phyloP scores from a whole-genome alignment of 2,888 invertebrate genomes.

The Chironomus riparius region DNA sequence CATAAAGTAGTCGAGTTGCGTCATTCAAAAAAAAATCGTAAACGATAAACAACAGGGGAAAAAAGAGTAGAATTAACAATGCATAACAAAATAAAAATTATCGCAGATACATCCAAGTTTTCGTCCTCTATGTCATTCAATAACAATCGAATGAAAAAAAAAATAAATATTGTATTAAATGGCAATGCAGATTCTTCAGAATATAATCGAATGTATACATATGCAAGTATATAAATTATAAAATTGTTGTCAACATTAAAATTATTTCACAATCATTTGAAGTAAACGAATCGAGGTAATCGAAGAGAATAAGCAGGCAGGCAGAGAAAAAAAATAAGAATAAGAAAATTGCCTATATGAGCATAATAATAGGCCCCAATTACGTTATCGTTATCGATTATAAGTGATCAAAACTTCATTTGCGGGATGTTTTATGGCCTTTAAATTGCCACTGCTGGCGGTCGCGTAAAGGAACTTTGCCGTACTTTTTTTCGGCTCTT shows the following conservation, averaged over 20 bases:
- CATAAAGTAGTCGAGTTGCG: conserved; percentile 1
- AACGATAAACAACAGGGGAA: neutral
- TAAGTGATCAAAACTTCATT: conserved; percentile 27
- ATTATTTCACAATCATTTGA: conserved; percentile 24
- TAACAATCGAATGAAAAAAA: too few species aligned
- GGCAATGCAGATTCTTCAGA: neutral
- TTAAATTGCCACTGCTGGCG: conserved; percentile 18
- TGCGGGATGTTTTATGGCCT: conserved; percentile 16
- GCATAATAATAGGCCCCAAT: conserved; percentile 25
- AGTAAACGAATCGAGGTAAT: neutral
- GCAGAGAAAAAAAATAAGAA: neutral
- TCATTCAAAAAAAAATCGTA: conserved; percentile 2
- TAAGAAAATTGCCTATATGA: neutral
- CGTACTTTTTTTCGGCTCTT: conserved; percentile 4
- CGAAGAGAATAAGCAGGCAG: too few species aligned
- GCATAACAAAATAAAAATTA: neutral
- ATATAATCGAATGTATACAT: too few species aligned
- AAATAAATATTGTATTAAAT: neutral
- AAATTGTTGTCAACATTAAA: conserved; percentile 27
- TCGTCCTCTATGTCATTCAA: too few species aligned
- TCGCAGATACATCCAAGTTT: neutral
- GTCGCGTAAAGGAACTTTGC: conserved; percentile 13
- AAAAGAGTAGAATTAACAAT: neutral
- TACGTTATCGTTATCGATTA: conserved; percentile 26
- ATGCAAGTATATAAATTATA: conserved; percentile 17